Evolutionary conservation across 2,113 vertebrate species (phyloP).

Genomic region (Pluvialis apricaria): DNA sequence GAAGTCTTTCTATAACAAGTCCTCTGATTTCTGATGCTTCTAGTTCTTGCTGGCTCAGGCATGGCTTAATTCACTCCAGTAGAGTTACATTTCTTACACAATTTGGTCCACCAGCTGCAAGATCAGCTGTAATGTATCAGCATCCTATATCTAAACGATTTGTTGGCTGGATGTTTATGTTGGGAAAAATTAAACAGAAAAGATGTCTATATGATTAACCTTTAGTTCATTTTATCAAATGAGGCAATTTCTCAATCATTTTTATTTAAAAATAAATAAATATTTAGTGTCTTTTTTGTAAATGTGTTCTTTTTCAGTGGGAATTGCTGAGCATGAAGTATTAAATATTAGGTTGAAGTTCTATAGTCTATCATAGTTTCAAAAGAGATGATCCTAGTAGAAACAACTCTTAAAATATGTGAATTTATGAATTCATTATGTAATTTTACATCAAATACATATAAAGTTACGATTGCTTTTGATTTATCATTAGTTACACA

Average conservation of each 20-base stretch:
- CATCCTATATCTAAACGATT: background rate
- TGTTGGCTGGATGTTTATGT: background rate
- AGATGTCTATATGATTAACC: background rate
- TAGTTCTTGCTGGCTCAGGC: background rate
- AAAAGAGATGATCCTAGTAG: background rate
- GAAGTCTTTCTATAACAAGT: background rate
- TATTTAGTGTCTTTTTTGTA: background rate
- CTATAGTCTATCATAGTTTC: background rate
- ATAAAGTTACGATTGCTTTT: background rate
- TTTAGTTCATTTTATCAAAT: background rate
- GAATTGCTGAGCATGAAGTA: background rate
- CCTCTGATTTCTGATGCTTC: background rate
- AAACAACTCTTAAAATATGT: background rate
- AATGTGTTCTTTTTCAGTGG: background rate
- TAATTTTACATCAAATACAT: background rate
- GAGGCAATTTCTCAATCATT: background rate
- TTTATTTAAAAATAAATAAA: background rate
- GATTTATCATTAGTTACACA: background rate
- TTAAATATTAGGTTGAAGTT: background rate
- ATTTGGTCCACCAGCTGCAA: background rate
- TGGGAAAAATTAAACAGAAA: background rate
- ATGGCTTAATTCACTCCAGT: background rate
- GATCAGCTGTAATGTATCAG: background rate
- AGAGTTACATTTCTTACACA: background rate
- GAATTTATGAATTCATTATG: background rate